Evolutionary conservation across 2,888 invertebrate species (phyloP), one percentile per base, ranked within the genome.

Genomic region (Lepidocyrtinus sp.): DNA sequence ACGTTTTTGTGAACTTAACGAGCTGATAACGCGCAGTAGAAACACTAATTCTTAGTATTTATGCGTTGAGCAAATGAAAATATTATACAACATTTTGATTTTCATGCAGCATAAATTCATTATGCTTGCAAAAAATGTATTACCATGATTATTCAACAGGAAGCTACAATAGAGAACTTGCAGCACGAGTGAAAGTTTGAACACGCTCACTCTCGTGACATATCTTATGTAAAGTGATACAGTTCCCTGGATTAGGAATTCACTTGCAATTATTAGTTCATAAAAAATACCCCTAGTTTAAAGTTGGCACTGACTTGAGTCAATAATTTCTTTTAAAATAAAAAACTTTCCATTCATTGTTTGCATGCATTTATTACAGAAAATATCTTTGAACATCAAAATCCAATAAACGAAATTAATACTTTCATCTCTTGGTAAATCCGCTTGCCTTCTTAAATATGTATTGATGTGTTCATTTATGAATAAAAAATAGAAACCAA

Each of bases 401-500:
- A 36, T 36, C 36, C 36, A 36, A 36, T 36, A 36, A 36, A 36
- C 36, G 36, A 36, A 36, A 36, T 36, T 7, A 36, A 36, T 7
- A 36, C 5, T 36, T 12, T 12, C 36, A 36, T 36, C 12, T 12
- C 36, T 36, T 36, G 36, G 36, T 36, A 36, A n/a, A n/a, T n/a
- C n/a, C 36, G 12, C 36, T 36, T 12, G 36, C 36, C 36, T n/a
- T 36, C 36, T 36, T 36, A 36, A 36, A 36, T 36, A n/a, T n/a
- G n/a, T n/a, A 36, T 36, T 36, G 36, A 36, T 36, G 36, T 36
- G 36, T 36, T 36, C 36, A 36, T 36, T 36, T 27, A 26, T 26
- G 24, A 63, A 25, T 22, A 15, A 65, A 65, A 36, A 65, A 15
- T 36, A 45, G 67, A 67, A 67, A 46, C 46, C 21, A 67, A 67